Conservation (phyloP, 1,140 invertebrate species). For the Gonioctena quinquepunctata region DNA sequence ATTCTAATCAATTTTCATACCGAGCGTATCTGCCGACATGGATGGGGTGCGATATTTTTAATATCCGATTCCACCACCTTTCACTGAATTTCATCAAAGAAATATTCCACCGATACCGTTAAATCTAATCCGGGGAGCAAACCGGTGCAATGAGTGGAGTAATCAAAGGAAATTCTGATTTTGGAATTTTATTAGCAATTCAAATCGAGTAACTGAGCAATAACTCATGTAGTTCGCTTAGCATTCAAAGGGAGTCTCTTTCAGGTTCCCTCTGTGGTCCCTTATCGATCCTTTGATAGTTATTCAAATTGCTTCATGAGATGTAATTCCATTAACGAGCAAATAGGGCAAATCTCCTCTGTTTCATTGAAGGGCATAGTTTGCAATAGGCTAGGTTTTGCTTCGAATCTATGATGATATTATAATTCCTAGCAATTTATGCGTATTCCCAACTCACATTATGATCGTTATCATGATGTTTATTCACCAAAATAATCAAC, state of each 20-base stretch:
- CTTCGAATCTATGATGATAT: no score
- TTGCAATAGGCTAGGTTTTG: no score
- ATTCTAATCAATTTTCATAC: no score
- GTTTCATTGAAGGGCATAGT: no score
- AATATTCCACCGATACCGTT: not conserved
- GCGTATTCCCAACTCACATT: no score
- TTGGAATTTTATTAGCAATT: conserved; percentile 41
- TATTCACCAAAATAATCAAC: no score
- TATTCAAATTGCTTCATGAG: conserved; percentile 12
- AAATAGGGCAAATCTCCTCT: not conserved
- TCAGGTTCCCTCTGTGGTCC: conserved; percentile 7
- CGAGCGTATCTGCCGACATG: no score
- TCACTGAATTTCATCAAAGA: not conserved
- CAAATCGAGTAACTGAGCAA: conserved; percentile 39
- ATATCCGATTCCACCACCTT: no score
- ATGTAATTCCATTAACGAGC: not conserved
- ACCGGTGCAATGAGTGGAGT: not conserved
- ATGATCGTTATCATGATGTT: no score
- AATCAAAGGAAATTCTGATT: conserved; percentile 20
- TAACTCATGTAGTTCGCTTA: conserved; percentile 37
- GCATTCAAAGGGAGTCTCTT: conserved; percentile 20
- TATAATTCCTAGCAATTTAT: no score
- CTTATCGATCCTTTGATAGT: conserved; percentile 28
- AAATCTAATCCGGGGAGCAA: not conserved
- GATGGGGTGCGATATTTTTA: no score